These are phyloP conservation scores for Apis dorsata DNA, from an alignment of 1,140 invertebrate genomes.

Conservation along the genomic window DNA sequence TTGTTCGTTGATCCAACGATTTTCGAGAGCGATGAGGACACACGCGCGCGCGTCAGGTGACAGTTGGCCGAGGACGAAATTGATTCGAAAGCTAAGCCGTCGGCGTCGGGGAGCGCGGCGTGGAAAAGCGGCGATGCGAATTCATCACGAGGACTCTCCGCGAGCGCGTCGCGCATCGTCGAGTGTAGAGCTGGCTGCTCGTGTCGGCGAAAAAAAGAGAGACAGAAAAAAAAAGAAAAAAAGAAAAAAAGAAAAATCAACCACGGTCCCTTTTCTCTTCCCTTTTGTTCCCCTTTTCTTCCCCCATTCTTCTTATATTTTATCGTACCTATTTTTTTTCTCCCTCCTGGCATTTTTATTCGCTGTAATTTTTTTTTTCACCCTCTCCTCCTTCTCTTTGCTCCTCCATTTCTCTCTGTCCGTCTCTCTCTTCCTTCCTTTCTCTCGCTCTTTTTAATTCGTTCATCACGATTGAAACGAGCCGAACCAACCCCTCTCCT, in stretches of 20 bases:
- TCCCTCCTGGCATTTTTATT: not conserved
- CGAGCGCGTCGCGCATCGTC: not conserved
- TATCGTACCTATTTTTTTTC: no score
- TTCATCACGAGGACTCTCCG: constrained; percentile 44
- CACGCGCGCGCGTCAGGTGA: constrained; percentile 34
- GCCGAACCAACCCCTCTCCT: no score
- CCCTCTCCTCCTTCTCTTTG: no score
- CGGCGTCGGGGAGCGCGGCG: not conserved
- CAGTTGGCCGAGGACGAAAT: constrained; percentile 37
- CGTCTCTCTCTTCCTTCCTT: not conserved
- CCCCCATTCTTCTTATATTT: no score
- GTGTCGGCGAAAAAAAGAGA: not conserved
- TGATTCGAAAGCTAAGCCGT: constrained; percentile 50
- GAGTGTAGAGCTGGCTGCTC: constrained; percentile 13
- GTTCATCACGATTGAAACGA: constrained; percentile 37
- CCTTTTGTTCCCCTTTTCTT: not conserved
- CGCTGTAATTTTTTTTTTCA: not conserved
- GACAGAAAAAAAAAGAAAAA: not conserved
- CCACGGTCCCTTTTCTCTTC: no score
- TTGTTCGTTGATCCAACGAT: constrained; percentile 29
- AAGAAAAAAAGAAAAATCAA: constrained; percentile 43
- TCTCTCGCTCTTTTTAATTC: not conserved
- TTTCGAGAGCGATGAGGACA: constrained; percentile 33
- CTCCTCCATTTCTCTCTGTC: not conserved
- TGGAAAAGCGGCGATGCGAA: constrained; percentile 34